phyloP scores from a whole-genome alignment of 2,113 vertebrate species.

The Upupa epops region DNA sequence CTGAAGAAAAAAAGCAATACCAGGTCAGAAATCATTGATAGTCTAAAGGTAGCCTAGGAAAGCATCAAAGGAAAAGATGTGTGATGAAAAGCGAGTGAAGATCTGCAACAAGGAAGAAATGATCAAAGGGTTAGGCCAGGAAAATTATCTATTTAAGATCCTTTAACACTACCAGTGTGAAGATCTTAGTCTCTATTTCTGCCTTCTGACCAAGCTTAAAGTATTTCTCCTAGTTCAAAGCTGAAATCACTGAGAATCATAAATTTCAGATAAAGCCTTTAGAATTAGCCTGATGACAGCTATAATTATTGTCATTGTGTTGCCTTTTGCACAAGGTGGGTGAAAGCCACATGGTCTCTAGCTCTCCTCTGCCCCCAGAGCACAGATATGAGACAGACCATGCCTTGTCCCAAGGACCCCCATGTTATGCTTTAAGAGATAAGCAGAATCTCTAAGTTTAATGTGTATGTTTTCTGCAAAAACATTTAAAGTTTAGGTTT shows the following conservation, averaged over 20 bases:
- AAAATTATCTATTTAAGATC: conserved; percentile 24
- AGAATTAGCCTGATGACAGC: not conserved
- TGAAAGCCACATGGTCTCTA: not conserved
- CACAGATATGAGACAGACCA: not conserved
- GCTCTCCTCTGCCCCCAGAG: not conserved
- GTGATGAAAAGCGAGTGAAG: conserved; percentile 15
- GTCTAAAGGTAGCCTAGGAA: not conserved
- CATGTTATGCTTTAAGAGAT: too few relatives aligned
- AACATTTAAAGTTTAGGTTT: too few relatives aligned
- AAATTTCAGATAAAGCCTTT: not conserved
- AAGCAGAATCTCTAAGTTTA: too few relatives aligned
- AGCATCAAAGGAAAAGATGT: not conserved
- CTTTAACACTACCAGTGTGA: not conserved
- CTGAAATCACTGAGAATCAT: not conserved
- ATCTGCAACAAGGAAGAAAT: not conserved
- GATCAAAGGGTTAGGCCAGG: conserved; percentile 16
- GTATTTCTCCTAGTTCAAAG: not conserved
- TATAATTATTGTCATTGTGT: fast-evolving
- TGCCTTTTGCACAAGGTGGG: not conserved
- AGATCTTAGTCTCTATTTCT: not conserved
- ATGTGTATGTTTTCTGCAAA: too few relatives aligned
- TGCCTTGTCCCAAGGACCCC: not conserved
- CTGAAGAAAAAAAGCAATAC: not conserved
- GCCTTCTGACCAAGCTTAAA: not conserved
- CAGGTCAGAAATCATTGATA: not conserved